Conservation (phyloP, 2,797 vertebrate species). For the Chanos chanos region DNA sequence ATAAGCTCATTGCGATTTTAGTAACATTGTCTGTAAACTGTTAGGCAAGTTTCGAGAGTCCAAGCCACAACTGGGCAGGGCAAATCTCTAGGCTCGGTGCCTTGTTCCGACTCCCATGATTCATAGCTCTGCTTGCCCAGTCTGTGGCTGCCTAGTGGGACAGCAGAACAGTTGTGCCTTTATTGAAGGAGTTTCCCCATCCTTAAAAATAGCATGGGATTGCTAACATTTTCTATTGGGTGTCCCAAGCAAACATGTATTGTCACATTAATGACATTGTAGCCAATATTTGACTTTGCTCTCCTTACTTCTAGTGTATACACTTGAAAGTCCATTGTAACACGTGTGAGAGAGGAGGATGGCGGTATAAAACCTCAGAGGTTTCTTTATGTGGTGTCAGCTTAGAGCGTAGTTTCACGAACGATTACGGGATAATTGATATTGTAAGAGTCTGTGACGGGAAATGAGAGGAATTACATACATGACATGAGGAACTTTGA, state of each 20-base stretch:
- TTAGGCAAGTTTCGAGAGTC: neutral
- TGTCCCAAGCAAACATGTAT: neutral
- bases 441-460: too few relatives aligned
- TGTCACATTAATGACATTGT: neutral
- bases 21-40: slow-evolving; percentile 7
- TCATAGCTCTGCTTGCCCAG: neutral
- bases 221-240: neutral
- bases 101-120: neutral
- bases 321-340: too few relatives aligned
- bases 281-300: neutral
- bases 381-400: too few relatives aligned
- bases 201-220: neutral
- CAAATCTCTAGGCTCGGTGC: neutral
- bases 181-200: neutral
- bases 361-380: too few relatives aligned
- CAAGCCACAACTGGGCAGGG: neutral
- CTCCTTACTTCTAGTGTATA: neutral
- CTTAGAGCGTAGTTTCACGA: too few relatives aligned
- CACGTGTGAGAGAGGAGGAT: too few relatives aligned
- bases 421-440: too few relatives aligned
- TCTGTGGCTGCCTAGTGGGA: neutral
- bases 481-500: neutral
- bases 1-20: neutral
- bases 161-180: too few relatives aligned
- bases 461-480: slow-evolving; percentile 20